Evolutionary conservation across 53 echinoderm and acorn worm genomes (phyloP), one percentile per base, ranked within the genome.

Genomic region (Crossaster papposus): DNA sequence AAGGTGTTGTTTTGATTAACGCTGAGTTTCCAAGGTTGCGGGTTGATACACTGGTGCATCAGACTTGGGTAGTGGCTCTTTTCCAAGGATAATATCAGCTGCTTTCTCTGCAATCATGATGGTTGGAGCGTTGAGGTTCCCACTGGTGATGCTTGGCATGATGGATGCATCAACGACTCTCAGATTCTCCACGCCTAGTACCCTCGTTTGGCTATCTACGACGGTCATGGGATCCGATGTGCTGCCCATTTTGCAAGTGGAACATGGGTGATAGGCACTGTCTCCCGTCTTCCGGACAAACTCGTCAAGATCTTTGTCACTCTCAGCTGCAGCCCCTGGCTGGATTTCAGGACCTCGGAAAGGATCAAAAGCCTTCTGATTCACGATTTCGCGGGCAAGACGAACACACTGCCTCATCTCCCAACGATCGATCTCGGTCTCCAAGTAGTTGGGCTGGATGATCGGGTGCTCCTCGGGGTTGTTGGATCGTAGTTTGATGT

Each of bases 61-160:
- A n/a, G 91, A 79, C 51, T 74, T 92, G 0, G 88, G 86, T 2
- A 98, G 90, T 5, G 95, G 95, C 13, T 72, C 33, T 63, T 92
- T 88, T 10, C 93, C 93, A 36, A 89, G 89, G 23, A 98, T 94
- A 12, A 96, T 94, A 88, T 98, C 98, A 17, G 98, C 98, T 65
- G 96, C 90, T 65, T 98, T 98, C 70, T 98, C 98, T 51, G 98
- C 98, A 23, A 98, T 90, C 98, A 98, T 97, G 78, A 96, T 97
- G 35, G 94, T 94, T 30, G 98, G 98, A 18, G 98, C 96, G 77
- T 98, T 98, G 13, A 93, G 89, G 50, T 98, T 98, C 1, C 98
- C 96, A 82, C 94, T 98, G 14, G 92, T 91, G 14, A 96, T 55
- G 55, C 96, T 98, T 26, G 98, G 98, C 96, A 98, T 98, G 24